These are phyloP conservation scores for Leucophenga montana DNA, from an alignment of 2,888 invertebrate species.

Conservation along the genomic window DNA sequence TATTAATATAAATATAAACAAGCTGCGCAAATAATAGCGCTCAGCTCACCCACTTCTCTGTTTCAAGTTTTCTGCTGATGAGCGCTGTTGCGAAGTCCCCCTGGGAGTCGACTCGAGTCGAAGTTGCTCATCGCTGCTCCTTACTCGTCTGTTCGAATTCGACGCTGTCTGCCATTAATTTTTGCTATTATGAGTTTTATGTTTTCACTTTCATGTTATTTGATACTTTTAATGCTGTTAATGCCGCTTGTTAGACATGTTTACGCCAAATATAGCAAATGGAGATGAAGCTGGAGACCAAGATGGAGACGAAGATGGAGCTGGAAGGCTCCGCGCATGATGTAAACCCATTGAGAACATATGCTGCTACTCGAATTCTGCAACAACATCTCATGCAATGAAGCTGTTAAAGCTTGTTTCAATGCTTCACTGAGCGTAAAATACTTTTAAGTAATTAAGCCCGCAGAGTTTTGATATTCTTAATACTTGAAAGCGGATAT, in stretches of 20 bases:
- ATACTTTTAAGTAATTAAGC: conserved; percentile 18
- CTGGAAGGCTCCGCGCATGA: background rate
- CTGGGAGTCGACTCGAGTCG: background rate
- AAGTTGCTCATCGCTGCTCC: too few species aligned
- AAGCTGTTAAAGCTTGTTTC: background rate
- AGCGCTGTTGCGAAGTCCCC: conserved; percentile 26
- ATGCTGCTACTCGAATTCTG: conserved; percentile 4
- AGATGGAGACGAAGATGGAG: background rate
- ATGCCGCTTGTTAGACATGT: conserved; percentile 45
- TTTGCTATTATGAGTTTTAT: conserved; percentile 56
- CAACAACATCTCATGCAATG: too few species aligned
- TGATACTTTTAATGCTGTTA: conserved; percentile 51
- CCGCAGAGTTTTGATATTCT: background rate
- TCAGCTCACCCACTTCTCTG: too few species aligned
- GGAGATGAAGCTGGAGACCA: background rate
- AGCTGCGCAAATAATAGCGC: too few species aligned
- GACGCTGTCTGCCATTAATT: conserved; percentile 55
- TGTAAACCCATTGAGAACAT: conserved; percentile 14
- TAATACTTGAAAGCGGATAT: background rate
- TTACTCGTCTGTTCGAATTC: background rate
- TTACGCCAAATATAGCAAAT: conserved; percentile 3
- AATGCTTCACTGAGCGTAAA: background rate
- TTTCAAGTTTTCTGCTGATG: background rate
- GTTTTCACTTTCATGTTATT: conserved; percentile 60
- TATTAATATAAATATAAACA: conserved; percentile 16